These are phyloP conservation scores for Hoplostethus mediterraneus DNA, from an alignment of 2,797 vertebrate species.

Conservation along the genomic window DNA sequence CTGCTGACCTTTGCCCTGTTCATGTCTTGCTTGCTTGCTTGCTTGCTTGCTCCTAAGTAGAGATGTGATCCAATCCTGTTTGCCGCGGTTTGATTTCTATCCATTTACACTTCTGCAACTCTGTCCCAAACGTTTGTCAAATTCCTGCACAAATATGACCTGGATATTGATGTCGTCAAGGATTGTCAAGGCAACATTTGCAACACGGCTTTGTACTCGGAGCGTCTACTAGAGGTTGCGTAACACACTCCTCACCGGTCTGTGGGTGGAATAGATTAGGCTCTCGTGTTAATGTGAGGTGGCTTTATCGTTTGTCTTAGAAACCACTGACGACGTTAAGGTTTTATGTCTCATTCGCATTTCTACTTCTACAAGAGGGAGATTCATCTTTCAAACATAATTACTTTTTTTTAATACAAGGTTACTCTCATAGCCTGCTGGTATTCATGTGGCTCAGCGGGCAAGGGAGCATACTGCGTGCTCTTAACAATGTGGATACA, in stretches of 20 bases:
- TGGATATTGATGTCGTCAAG: slow-evolving; percentile 43
- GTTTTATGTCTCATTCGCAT: slow-evolving; percentile 67
- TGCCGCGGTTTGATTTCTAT: slow-evolving; percentile 14
- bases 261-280: slow-evolving; percentile 78
- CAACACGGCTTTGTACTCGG: slow-evolving; percentile 57
- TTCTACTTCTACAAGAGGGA: slow-evolving; percentile 10
- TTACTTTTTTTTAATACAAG: not conserved
- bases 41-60: slow-evolving; percentile 12
- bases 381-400: not conserved
- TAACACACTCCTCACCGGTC: slow-evolving; percentile 62
- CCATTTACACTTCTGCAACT: slow-evolving; percentile 29
- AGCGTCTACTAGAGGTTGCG: slow-evolving; percentile 62
- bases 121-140: slow-evolving; percentile 37
- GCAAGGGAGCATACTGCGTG: slow-evolving; percentile 18
- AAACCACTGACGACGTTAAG: slow-evolving; percentile 47
- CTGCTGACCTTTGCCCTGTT: slow-evolving; percentile 39
- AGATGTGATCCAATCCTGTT: slow-evolving; percentile 9
- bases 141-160: slow-evolving; percentile 39
- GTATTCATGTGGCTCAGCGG: slow-evolving; percentile 42
- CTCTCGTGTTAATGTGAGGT: slow-evolving; percentile 45
- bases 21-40: slow-evolving; percentile 14
- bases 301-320: slow-evolving; percentile 66
- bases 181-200: slow-evolving; percentile 45
- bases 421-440: slow-evolving; percentile 38
- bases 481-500: slow-evolving; percentile 47